Evolutionary conservation across 92 coral and sea anemone species (phyloP).

Genomic region (Phenganax stokvisi): DNA sequence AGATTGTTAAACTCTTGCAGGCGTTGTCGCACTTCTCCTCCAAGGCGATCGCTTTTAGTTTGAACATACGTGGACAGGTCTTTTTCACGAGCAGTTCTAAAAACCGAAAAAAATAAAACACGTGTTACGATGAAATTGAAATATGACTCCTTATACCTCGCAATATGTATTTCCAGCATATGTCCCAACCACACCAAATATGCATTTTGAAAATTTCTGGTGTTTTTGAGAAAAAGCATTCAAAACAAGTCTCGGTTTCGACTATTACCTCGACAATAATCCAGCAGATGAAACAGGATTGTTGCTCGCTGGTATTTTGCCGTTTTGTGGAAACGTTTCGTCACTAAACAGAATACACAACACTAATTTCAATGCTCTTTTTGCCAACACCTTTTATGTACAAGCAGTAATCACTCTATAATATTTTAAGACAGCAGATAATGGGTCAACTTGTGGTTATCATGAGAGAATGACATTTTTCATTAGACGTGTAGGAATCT

Average conservation of each 20-base stretch:
- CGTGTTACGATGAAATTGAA: too few relatives aligned
- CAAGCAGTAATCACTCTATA: too few relatives aligned
- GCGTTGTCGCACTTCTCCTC: constrained; percentile 66
- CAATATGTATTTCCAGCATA: too few relatives aligned
- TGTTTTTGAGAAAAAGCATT: neutral
- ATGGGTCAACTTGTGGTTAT: too few relatives aligned
- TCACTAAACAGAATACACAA: neutral
- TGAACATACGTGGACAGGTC: constrained; percentile 68
- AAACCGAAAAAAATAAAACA: neutral
- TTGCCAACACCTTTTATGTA: neutral
- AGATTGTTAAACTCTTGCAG: constrained; percentile 37
- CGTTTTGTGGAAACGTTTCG: constrained; percentile 54
- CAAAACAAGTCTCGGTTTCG: neutral
- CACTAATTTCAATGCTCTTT: neutral
- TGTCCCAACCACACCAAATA: neutral
- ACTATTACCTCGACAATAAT: constrained; percentile 16
- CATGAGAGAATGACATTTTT: too few relatives aligned
- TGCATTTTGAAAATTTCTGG: neutral
- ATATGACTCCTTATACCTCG: too few relatives aligned
- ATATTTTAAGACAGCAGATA: too few relatives aligned
- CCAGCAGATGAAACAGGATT: constrained; percentile 25
- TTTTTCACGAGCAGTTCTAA: constrained; percentile 75
- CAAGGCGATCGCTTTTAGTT: constrained; percentile 81
- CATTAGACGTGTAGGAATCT: too few relatives aligned
- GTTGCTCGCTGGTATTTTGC: constrained; percentile 53